A percentile compares a stretch with the other conserved stretches of the same genome.
These are phyloP conservation scores for Gerris buenoi DNA, from an alignment of 1,140 invertebrate genomes.

Conservation along the genomic window DNA sequence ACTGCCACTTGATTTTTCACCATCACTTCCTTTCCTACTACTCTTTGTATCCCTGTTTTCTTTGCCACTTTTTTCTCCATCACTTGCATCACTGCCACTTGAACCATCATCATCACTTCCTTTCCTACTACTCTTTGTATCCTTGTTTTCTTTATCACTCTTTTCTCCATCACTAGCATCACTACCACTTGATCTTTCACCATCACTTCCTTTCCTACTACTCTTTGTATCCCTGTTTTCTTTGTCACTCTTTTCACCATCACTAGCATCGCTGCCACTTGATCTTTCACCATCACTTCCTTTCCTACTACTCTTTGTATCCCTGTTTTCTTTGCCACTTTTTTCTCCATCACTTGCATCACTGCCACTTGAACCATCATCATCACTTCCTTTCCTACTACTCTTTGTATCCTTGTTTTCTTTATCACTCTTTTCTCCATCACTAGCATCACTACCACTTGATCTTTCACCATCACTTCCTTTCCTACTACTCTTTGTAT, in stretches of 20 bases:
- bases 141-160: constrained; percentile 6
- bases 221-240: background rate
- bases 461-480: background rate
- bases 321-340: background rate
- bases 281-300: background rate
- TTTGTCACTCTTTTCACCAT: background rate
- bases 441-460: background rate
- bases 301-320: background rate
- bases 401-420: background rate
- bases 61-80: background rate
- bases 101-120: background rate
- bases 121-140: constrained; percentile 10
- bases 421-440: background rate
- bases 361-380: background rate
- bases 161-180: background rate
- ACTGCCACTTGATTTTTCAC: background rate
- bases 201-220: background rate
- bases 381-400: background rate
- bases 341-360: background rate
- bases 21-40: background rate
- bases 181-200: background rate
- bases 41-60: constrained; percentile 4
- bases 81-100: constrained; percentile 8
- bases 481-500: background rate
- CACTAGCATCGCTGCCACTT: constrained; percentile 1